Conservation (phyloP, 2,113 vertebrate genomes). For the Microcebus jonahi region DNA sequence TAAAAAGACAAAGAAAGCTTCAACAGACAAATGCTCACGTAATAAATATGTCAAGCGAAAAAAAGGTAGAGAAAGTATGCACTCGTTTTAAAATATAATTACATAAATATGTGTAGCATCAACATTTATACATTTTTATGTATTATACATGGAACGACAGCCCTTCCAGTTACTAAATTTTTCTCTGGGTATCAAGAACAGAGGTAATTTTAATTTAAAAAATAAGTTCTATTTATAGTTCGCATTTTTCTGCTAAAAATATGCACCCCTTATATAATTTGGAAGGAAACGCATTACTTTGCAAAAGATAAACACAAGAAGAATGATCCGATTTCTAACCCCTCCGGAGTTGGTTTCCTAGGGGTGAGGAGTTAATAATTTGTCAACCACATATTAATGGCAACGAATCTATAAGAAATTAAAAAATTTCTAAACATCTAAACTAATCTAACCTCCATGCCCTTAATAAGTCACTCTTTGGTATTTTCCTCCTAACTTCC, state of each 20-base stretch:
- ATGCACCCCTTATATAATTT: neutral
- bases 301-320: neutral
- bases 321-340: neutral
- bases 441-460: neutral
- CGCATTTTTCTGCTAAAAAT: neutral
- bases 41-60: neutral
- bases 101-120: neutral
- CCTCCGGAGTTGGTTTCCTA: neutral
- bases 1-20: neutral
- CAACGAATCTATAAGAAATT: neutral
- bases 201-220: neutral
- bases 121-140: neutral
- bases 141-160: neutral
- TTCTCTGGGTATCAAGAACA: neutral
- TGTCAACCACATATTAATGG: neutral
- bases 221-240: neutral
- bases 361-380: neutral
- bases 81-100: neutral
- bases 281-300: neutral
- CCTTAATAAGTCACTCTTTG: neutral
- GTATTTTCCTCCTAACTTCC: neutral
- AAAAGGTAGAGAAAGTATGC: neutral
- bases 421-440: constrained; percentile 17
- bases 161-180: neutral
- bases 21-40: neutral